Base-by-base conservation (phyloP, 2,888 invertebrate genomes). In the Petrophora chlorosata region DNA sequence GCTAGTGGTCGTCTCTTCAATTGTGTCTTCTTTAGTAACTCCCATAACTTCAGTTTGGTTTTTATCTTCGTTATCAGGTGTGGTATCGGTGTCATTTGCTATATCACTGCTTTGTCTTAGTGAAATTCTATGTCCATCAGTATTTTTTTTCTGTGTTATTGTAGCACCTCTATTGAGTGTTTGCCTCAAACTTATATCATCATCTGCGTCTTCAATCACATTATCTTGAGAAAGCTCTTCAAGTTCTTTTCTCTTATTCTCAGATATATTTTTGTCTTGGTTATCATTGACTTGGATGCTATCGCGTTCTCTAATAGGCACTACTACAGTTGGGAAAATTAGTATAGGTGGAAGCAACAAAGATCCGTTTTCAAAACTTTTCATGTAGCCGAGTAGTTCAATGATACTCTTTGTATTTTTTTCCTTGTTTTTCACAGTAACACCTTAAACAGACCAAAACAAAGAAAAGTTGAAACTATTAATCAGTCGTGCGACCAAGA, bases 131-230 rank as follows among this genome's bases (percentile, higher is more conserved):
- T 13, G 19, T 1, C 16, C 47, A 10, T 30, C 35, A 7, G 1
- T n/a, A 12, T 16, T 13, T 14, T 43, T 58, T 39, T 46, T 41
- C 2, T 35, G 46, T 15, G 19, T 33, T 12, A 36, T 17, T 12
- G 28, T 46, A 16, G 15, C 30, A 10, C 66, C 68, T 62, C 65
- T 62, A 4, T 69, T 63, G 3, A 72, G 29, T 0, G 66, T 60
- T 39, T 70, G 70, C 47, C 69, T 62, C 33, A 71, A 64, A 46
- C 35, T 53, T 1, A 65, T 51, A 50, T 74, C 63, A 22, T 63
- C 58, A 32, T 73, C 65, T 23, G 59, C 61, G 25, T 53, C 71
- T 28, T 49, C n/a, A 17, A 19, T 3, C 7, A 22, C 61, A 36
- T 29, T 28, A 16, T 46, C 36, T 8, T 35, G 34, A 4, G 8